phyloP scores from a whole-genome alignment of 2,797 vertebrate species.

The Microcaecilia unicolor region DNA sequence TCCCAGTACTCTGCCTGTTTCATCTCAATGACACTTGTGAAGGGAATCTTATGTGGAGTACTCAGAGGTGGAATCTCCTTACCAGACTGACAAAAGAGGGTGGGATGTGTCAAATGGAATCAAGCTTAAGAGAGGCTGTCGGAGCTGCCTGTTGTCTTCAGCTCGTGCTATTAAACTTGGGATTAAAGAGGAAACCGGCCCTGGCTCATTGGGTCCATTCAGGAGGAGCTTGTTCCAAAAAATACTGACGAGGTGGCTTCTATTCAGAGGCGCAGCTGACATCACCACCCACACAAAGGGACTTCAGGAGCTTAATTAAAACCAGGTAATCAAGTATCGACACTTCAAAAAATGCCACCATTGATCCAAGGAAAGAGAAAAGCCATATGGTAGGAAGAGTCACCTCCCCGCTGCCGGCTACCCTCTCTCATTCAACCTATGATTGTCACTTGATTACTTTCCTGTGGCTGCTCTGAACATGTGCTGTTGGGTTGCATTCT shows the following conservation, averaged over 20 bases:
- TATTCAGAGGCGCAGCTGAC: constrained; percentile 24
- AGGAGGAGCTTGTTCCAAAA: constrained; percentile 34
- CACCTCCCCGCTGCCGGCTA: not conserved
- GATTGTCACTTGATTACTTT: not conserved
- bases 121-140: constrained; percentile 16
- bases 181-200: constrained; percentile 34
- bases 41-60: constrained; percentile 9
- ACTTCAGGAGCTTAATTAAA: constrained; percentile 34
- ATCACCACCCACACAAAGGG: constrained; percentile 23
- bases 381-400: constrained; percentile 20
- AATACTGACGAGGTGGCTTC: constrained; percentile 24
- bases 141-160: constrained; percentile 28
- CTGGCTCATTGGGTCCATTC: constrained; percentile 28
- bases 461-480: rapidly evolving
- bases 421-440: not conserved
- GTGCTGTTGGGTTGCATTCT: not conserved
- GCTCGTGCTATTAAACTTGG: constrained; percentile 18
- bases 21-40: constrained; percentile 25
- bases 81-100: constrained; percentile 19
- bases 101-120: constrained; percentile 31
- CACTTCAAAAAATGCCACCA: constrained; percentile 19
- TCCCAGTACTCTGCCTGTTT: constrained; percentile 13
- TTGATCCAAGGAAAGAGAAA: constrained; percentile 11
- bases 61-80: constrained; percentile 15
- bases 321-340: constrained; percentile 30